A percentile compares a stretch with the other conserved stretches of the same genome.
These are phyloP conservation scores for Brachyptera putata DNA, from an alignment of 2,888 invertebrate species.

Conservation along the genomic window DNA sequence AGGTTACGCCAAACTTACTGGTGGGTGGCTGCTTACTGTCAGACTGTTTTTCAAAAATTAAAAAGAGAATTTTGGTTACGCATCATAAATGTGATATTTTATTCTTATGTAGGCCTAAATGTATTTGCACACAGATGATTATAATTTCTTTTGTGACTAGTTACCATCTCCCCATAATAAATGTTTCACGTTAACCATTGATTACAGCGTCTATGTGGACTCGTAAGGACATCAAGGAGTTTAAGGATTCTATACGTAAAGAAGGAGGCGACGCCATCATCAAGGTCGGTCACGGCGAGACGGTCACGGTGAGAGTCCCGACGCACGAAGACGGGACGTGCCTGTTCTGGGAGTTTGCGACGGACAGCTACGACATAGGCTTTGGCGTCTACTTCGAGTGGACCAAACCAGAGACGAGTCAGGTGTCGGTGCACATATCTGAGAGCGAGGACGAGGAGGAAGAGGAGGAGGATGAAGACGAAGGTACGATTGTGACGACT, in stretches of 20 bases:
- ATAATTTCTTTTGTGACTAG: no score
- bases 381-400: conserved; percentile 99
- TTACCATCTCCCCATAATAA: no score
- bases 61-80: no score
- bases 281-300: conserved; percentile 93
- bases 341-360: conserved; percentile 99
- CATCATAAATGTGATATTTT: no score
- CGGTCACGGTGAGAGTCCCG: conserved; percentile 94
- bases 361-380: conserved; percentile 95
- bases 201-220: conserved; percentile 99
- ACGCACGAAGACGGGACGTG: conserved; percentile 91
- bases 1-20: no score
- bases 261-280: conserved; percentile 85
- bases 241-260: conserved; percentile 80
- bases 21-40: no score
- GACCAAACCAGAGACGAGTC: conserved; percentile 80
- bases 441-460: conserved; percentile 92
- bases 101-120: no score
- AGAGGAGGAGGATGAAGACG: conserved; percentile 60
- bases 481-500: conserved; percentile 39
- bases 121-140: no score
- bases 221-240: conserved; percentile 77
- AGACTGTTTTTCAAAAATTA: no score
- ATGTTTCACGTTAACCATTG: no score
- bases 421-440: conserved; percentile 89